A percentile compares a stretch with the other conserved stretches of the same genome.
These are phyloP conservation scores for Micrasema longulum DNA, from an alignment of 1,140 invertebrate genomes.

Conservation along the genomic window DNA sequence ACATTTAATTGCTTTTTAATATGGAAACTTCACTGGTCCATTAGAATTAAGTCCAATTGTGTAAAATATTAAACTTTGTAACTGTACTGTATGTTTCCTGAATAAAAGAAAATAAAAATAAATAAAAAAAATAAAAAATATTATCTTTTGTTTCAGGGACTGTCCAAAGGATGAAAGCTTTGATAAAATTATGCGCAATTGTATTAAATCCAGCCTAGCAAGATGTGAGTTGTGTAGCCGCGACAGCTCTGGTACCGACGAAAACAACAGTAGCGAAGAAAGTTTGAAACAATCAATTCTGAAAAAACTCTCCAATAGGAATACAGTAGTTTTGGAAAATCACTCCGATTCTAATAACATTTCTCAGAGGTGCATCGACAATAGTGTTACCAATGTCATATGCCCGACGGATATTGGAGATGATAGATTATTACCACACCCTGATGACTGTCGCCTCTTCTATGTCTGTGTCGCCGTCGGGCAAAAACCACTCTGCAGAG, in stretches of 20 bases:
- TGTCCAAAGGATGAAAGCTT: conserved; percentile 15
- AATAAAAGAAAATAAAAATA: too few species aligned
- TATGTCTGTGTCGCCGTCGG: conserved; percentile 54
- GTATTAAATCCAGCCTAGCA: not conserved
- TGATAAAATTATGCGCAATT: conserved; percentile 8
- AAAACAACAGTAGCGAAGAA: conserved; percentile 16
- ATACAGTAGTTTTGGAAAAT: not conserved
- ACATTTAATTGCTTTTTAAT: too few species aligned
- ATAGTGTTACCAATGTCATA: conserved; percentile 43
- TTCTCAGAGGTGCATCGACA: conserved; percentile 46
- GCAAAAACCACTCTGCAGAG: conserved; percentile 54
- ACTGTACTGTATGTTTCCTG: too few species aligned
- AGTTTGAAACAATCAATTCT: not conserved
- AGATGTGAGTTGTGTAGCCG: conserved; percentile 15
- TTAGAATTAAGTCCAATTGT: too few species aligned
- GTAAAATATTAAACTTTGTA: too few species aligned
- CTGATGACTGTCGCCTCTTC: conserved; percentile 56
- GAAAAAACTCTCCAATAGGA: not conserved
- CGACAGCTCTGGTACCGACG: too few species aligned
- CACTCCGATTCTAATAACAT: conserved; percentile 41
- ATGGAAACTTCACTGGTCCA: too few species aligned
- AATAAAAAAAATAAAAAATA: too few species aligned
- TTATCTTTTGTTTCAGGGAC: conserved; percentile 18
- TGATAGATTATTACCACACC: conserved; percentile 54
- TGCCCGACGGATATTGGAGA: conserved; percentile 31